phyloP scores from a whole-genome alignment of 2,113 vertebrate species.

The Anolis carolinensis region DNA sequence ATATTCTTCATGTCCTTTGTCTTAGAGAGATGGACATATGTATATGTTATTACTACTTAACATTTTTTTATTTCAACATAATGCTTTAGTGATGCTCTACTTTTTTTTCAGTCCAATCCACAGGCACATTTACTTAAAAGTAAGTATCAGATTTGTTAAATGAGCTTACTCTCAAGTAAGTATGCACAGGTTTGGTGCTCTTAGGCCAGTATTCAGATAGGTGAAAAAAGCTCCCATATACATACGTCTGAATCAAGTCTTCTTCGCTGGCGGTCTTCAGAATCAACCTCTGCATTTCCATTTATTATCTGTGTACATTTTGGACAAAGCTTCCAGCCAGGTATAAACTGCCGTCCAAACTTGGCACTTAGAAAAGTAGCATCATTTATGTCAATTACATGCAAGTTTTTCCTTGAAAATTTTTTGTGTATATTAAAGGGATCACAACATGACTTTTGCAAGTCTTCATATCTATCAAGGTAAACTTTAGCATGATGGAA shows the following conservation, averaged over 20 bases:
- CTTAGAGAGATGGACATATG: not conserved
- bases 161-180: not conserved
- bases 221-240: slow-evolving; percentile 39
- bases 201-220: not conserved
- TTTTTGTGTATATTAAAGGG: slow-evolving; percentile 83
- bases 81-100: not conserved
- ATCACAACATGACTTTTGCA: slow-evolving; percentile 81
- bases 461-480: slow-evolving; percentile 80
- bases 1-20: not conserved
- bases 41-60: too few relatives aligned
- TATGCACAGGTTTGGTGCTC: not conserved
- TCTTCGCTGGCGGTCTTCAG: slow-evolving; percentile 76
- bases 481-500: slow-evolving; percentile 81
- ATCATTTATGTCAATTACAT: slow-evolving; percentile 79
- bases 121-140: slow-evolving; percentile 12
- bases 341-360: slow-evolving; percentile 81
- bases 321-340: slow-evolving; percentile 83
- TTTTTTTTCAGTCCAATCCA: not conserved
- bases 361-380: slow-evolving; percentile 79
- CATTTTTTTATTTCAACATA: too few relatives aligned
- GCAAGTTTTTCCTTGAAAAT: slow-evolving; percentile 76
- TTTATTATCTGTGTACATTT: slow-evolving; percentile 82
- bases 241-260: slow-evolving; percentile 78
- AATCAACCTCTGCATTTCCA: slow-evolving; percentile 76
- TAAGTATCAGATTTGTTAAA: not conserved